Evolutionary conservation across 2,888 invertebrate genomes (phyloP).

Genomic region (Cynaeus angustus): DNA sequence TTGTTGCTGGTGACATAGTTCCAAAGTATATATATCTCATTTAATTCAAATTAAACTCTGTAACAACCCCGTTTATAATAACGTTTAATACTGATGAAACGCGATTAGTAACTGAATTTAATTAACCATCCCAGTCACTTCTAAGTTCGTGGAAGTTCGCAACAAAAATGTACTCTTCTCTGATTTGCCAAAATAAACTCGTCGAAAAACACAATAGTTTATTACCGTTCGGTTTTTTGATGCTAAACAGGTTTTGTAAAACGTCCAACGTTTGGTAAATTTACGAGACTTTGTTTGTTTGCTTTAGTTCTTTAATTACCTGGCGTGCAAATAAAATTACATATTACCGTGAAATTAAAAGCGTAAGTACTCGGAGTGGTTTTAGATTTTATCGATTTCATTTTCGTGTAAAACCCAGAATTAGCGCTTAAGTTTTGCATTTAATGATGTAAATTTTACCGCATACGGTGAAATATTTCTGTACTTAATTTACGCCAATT

Average conservation of each 20-base stretch:
- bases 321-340: constrained; percentile 1
- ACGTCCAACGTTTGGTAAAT: background rate
- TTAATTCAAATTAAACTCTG: too few species aligned
- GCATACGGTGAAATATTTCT: background rate
- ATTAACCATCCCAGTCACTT: too few species aligned
- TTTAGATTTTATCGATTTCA: constrained; percentile 2
- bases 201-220: background rate
- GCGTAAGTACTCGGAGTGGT: background rate
- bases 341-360: background rate
- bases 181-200: too few species aligned
- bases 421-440: background rate
- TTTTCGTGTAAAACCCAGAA: constrained; percentile 1
- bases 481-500: constrained; percentile 1
- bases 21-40: too few species aligned
- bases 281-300: constrained; percentile 8
- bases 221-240: background rate
- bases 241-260: background rate
- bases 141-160: too few species aligned
- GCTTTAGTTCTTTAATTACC: background rate
- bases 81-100: too few species aligned
- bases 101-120: too few species aligned
- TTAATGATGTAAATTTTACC: background rate
- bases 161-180: too few species aligned
- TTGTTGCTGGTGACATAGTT: too few species aligned
- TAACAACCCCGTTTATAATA: too few species aligned